Conservation (phyloP, 2,888 invertebrate genomes). For the Drosophila limbata region DNA sequence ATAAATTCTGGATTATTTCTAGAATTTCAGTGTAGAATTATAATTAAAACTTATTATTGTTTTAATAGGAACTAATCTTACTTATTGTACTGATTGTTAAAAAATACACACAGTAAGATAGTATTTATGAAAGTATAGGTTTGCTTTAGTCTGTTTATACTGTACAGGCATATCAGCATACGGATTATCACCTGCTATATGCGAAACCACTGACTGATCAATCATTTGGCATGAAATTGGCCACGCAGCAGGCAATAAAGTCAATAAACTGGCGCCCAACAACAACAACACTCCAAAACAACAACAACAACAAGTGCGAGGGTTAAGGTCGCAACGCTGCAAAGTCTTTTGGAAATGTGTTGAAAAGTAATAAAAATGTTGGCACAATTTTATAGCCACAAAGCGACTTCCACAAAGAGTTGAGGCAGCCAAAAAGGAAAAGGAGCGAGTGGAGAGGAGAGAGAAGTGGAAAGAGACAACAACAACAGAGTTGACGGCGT, state of each 20-base stretch:
- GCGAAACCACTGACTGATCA: constrained; percentile 40
- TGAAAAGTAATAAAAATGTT: constrained; percentile 81
- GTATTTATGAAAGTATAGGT: no score
- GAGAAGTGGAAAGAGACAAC: constrained; percentile 28
- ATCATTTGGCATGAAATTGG: constrained; percentile 57
- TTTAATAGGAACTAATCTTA: no score
- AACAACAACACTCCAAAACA: constrained; percentile 19
- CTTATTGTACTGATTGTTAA: no score
- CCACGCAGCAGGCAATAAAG: constrained; percentile 61
- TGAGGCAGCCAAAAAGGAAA: constrained; percentile 35
- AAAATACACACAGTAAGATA: no score
- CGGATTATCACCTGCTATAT: constrained; percentile 48
- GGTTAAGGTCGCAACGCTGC: constrained; percentile 12
- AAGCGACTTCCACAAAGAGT: constrained; percentile 35
- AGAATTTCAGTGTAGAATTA: no score
- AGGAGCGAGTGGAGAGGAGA: no score
- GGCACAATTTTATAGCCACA: constrained; percentile 78
- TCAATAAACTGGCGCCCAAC: constrained; percentile 66
- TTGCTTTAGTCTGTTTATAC: background rate
- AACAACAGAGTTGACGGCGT: constrained; percentile 45
- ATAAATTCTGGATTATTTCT: no score
- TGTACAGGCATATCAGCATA: constrained; percentile 1
- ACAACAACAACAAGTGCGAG: constrained; percentile 36
- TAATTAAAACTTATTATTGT: no score
- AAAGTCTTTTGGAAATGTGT: constrained; percentile 64